Percentiles rank a stretch among this genome's conserved stretches.
These are phyloP conservation scores for Cairina moschata DNA, from an alignment of 2,113 vertebrate genomes.

Conservation along the genomic window DNA sequence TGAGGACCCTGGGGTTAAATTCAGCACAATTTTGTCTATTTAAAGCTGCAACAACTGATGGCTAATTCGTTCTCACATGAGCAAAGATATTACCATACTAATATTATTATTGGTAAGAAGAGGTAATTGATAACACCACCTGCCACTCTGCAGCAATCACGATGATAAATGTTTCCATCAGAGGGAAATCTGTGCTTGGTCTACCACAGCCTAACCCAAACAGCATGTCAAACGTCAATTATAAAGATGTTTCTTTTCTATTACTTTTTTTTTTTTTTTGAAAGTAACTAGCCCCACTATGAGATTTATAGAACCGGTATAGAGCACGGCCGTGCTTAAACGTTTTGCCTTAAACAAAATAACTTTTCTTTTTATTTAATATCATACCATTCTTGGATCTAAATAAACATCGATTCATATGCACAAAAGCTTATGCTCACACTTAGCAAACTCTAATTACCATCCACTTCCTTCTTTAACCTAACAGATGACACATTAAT, in stretches of 20 bases:
- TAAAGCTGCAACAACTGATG: slow-evolving; percentile 62
- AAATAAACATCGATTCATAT: slow-evolving; percentile 14
- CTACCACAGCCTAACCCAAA: slow-evolving; percentile 77
- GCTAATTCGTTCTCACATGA: slow-evolving; percentile 75
- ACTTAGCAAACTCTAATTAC: not conserved
- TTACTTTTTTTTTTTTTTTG: slow-evolving; percentile 35
- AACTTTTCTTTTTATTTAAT: slow-evolving; percentile 27
- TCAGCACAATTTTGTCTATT: slow-evolving; percentile 33
- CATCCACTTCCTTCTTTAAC: not conserved
- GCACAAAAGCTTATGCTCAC: slow-evolving; percentile 7
- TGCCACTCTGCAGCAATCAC: slow-evolving; percentile 83
- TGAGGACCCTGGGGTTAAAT: slow-evolving; percentile 60
- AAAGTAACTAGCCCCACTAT: not conserved
- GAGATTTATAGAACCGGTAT: not conserved
- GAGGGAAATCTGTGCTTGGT: slow-evolving; percentile 79
- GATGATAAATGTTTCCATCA: slow-evolving; percentile 87
- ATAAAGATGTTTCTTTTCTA: slow-evolving; percentile 79
- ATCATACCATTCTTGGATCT: not conserved
- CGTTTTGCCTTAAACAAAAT: not conserved
- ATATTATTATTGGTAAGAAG: slow-evolving; percentile 86
- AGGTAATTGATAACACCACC: slow-evolving; percentile 84
- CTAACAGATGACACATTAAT: not conserved
- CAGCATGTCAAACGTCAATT: slow-evolving; percentile 84
- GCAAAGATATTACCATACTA: slow-evolving; percentile 83
- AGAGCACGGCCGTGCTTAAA: not conserved